phyloP scores from a whole-genome alignment of 2,888 invertebrate genomes.

The Antitype chi region DNA sequence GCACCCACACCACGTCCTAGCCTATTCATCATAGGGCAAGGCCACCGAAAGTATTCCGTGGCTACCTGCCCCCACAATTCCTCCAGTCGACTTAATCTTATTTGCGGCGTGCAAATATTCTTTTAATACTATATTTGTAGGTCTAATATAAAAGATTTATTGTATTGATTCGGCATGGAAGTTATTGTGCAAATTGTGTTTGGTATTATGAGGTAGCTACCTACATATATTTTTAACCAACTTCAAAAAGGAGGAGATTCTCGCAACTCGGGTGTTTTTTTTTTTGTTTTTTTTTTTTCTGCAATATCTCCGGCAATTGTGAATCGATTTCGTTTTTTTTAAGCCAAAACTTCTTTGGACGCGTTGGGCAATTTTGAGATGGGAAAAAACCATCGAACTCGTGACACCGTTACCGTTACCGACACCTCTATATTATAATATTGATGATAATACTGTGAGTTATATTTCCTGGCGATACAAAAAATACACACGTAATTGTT shows the following conservation, averaged over 20 bases:
- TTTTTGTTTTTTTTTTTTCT: too few species aligned
- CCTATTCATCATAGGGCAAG: conserved; percentile 80
- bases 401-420: too few species aligned
- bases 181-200: conserved; percentile 25
- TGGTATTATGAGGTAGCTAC: not conserved
- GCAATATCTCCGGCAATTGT: too few species aligned
- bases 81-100: conserved; percentile 75
- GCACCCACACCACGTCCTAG: conserved; percentile 74
- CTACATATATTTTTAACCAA: too few species aligned
- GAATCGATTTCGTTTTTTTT: too few species aligned
- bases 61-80: conserved; percentile 74
- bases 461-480: too few species aligned
- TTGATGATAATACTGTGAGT: fast-evolving
- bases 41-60: conserved; percentile 71
- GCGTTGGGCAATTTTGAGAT: too few species aligned
- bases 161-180: conserved; percentile 42
- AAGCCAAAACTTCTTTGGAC: too few species aligned
- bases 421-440: fast-evolving
- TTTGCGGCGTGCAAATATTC: conserved; percentile 73
- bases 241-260: too few species aligned
- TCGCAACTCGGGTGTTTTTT: too few species aligned
- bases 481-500: too few species aligned
- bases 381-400: too few species aligned
- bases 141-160: conserved; percentile 54
- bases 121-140: conserved; percentile 64